Evolutionary conservation across 2,113 vertebrate genomes (phyloP), one percentile per base, ranked within the genome.

Genomic region (Uropsilus gracilis): DNA sequence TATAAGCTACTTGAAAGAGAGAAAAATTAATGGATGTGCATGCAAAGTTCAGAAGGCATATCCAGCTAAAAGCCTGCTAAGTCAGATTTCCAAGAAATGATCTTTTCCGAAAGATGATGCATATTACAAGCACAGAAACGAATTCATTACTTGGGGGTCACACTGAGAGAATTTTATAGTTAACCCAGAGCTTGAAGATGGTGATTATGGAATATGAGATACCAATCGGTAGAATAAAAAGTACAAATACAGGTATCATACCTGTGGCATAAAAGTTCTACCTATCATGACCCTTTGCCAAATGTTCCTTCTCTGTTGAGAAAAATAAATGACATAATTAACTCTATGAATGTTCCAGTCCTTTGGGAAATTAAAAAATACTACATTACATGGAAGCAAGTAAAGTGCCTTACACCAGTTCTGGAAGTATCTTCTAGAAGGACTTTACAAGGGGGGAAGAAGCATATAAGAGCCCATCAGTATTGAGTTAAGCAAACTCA

Each of bases 1-100:
- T 97, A 95, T 64, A 80, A 92, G 75, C 20, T 71, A 32, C 59
- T 95, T 13, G 18, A 86, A 30, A 94, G 3, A 68, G 22, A 72
- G 11, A 44, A 72, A 16, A 2, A 71, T 42, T 72, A 97, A 96
- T 26, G 92, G 34, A 88, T 66, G 10, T 28, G 13, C 32, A 53
- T 59, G 46, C 77, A 95, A 91, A 80, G 93, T 42, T 59, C 37
- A 32, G 61, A 80, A 95, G 34, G 10, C 61, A 87, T 92, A 20
- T 32, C 28, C 18, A 75, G n/a, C 34, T 72, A 87, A 90, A 53
- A 57, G 69, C 17, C 28, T 46, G 14, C 66, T 64, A 82, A 95
- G 39, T 10, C 46, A 91, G 26, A 64, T 86, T 72, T 95, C 73
- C n/a, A 64, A 68, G 66, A 82, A 44, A 32, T 0, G 4, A 22